phyloP scores from a whole-genome alignment of 2,113 vertebrate species.

The Melanocharis versteri region DNA sequence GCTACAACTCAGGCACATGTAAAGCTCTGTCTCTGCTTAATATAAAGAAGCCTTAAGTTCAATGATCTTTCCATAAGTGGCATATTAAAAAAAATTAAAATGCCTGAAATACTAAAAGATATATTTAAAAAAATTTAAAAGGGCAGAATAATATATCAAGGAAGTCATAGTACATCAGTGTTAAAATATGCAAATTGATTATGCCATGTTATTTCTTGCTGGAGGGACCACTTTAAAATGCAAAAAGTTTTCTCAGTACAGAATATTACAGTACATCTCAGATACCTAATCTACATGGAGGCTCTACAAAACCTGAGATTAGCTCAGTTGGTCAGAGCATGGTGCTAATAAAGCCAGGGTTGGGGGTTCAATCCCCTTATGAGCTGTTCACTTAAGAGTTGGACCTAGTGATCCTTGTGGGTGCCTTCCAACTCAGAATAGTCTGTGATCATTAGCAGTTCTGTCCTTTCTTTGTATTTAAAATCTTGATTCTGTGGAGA shows the following conservation, averaged over 20 bases:
- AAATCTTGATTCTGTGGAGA: neutral
- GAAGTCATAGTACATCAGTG: neutral
- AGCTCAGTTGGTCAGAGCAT: neutral
- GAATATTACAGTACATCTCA: neutral
- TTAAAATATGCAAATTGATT: neutral
- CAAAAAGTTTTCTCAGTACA: neutral
- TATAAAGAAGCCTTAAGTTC: neutral
- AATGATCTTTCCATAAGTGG: neutral
- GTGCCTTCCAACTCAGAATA: neutral
- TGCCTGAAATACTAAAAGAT: neutral
- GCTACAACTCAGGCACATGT: neutral
- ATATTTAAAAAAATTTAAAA: neutral
- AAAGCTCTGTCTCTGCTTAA: neutral
- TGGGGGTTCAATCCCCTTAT: neutral
- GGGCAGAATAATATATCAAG: neutral
- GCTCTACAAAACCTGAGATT: neutral
- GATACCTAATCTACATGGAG: neutral
- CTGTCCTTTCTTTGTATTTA: neutral
- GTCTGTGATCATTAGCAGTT: neutral
- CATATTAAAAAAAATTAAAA: neutral
- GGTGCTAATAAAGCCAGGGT: neutral
- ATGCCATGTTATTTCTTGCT: neutral
- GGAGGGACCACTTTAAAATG: neutral
- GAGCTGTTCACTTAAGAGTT: rapidly evolving
- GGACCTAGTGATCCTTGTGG: neutral